A percentile compares a stretch with the other conserved stretches of the same genome.
phyloP scores from a whole-genome alignment of 2,113 vertebrate species.

The Azemiops feae region DNA sequence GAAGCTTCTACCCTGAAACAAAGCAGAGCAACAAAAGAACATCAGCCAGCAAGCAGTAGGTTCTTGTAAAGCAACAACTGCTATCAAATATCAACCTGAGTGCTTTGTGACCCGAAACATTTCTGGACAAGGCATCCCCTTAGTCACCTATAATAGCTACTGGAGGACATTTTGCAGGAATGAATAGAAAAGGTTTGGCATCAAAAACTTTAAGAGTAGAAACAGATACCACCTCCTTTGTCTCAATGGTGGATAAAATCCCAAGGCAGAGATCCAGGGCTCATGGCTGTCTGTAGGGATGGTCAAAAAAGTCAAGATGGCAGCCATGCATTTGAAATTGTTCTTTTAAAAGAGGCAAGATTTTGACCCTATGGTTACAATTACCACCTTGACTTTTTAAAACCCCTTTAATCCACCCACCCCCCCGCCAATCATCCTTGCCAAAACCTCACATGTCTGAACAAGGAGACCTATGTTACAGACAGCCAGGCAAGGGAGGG shows the following conservation, averaged over 20 bases:
- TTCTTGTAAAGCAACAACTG: not conserved
- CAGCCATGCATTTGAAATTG: not conserved
- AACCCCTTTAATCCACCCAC: not conserved
- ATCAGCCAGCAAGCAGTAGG: not conserved
- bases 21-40: fast-evolving
- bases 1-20: fast-evolving
- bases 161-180: not conserved
- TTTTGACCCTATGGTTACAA: not conserved
- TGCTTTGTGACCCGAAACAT: not conserved
- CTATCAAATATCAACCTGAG: not conserved
- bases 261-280: not conserved
- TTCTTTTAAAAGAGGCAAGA: not conserved
- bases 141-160: not conserved
- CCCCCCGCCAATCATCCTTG: not conserved
- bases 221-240: not conserved
- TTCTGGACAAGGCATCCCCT: not conserved
- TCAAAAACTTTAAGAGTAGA: not conserved
- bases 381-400: not conserved
- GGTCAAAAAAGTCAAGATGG: not conserved
- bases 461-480: not conserved
- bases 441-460: not conserved
- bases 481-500: not conserved
- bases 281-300: not conserved
- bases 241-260: not conserved
- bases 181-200: not conserved